These are phyloP conservation scores for Boleophthalmus pectinirostris DNA, from an alignment of 2,113 vertebrate genomes.

Conservation along the genomic window DNA sequence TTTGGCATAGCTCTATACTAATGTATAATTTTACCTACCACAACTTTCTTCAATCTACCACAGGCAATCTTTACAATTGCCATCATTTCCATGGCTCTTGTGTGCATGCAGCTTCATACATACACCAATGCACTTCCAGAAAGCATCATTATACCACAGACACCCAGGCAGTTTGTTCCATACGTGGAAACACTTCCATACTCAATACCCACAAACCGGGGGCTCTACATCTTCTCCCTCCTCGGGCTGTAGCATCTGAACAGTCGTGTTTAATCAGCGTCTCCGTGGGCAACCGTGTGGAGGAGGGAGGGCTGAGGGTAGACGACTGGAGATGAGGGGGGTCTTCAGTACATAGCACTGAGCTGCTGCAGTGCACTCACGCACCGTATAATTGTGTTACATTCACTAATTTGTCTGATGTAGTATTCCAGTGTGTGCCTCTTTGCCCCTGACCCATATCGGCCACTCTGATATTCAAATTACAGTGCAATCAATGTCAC, in stretches of 20 bases:
- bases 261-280: slow-evolving; percentile 72
- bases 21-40: neutral
- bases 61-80: neutral
- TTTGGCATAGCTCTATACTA: neutral
- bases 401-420: slow-evolving; percentile 69
- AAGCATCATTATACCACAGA: neutral
- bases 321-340: slow-evolving; percentile 38
- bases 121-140: neutral
- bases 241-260: slow-evolving; percentile 67
- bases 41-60: neutral
- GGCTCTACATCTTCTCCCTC: slow-evolving; percentile 43
- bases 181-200: slow-evolving; percentile 21
- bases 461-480: slow-evolving; percentile 45
- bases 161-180: slow-evolving; percentile 14
- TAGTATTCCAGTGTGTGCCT: slow-evolving; percentile 25
- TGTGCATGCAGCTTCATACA: neutral
- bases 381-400: slow-evolving; percentile 69
- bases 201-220: slow-evolving; percentile 33
- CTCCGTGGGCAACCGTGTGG: slow-evolving; percentile 57
- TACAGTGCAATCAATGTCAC: slow-evolving; percentile 46
- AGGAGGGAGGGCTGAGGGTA: slow-evolving; percentile 14
- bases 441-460: slow-evolving; percentile 60
- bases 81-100: neutral
- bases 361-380: slow-evolving; percentile 61
- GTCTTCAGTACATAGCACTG: slow-evolving; percentile 48